Base-by-base conservation (phyloP, 2,113 vertebrate species). In the Rhineura floridana region DNA sequence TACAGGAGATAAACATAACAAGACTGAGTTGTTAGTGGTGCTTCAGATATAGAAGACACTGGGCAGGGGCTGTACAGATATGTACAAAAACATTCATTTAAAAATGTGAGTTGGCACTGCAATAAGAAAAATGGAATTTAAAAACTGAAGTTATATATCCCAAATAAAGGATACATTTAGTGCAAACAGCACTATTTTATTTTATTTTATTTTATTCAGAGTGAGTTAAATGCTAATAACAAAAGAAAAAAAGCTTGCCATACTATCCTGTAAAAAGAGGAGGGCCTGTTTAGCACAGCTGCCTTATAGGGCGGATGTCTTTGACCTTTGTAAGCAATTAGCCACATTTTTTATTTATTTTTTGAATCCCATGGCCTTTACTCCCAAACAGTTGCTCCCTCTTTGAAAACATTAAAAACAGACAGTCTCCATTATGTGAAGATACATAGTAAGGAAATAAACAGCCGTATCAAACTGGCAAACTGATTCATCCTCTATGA, bases 331-430 rank as follows among this genome's bases (percentile, higher is more conserved):
- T n/a, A 28, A 76, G 81, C 52, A 39, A 78, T 21, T 9, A 70
- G 5, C 11, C 21, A 30, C 0, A 0, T 81, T 83, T 81, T n/a
- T 0, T 30, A 0, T 0, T 2, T 0, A 42, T 8, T 11, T 46
- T 28, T 39, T 3, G 17, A 44, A 23, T 42, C 55, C 33, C n/a
- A 15, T 48, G 21, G 46, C 46, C n/a, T 19, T 59, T 67, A 50
- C 44, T 59, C 83, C 83, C 39, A 3, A 5, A 1, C n/a, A 52
- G 62, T 69, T 67, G 8, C 12, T 81, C 48, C 9, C 6, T 78
- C 70, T 28, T 1, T 30, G 77, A 30, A 79, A 77, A 63, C 21
- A 6, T 69, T 36, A 28, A 88, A 62, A 67, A 30, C 5, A 63
- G n/a, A 23, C 0, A 76, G 75, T 72, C 3, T 0, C 36, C 30